These are phyloP conservation scores for Gephyroberyx darwinii DNA, from an alignment of 2,797 vertebrate species.

Conservation along the genomic window DNA sequence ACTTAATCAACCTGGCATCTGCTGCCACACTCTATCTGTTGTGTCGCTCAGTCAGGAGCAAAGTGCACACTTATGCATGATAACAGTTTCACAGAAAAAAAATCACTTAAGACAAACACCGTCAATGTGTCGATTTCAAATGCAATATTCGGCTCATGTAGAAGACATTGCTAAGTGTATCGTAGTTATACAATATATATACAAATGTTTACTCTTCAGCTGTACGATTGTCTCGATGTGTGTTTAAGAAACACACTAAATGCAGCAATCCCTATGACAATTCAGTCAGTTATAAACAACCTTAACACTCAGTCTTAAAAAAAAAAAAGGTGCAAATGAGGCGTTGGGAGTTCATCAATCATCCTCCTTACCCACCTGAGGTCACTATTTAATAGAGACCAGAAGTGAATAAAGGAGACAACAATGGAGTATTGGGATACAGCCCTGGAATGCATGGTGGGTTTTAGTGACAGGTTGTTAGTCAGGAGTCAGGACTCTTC, in stretches of 20 bases:
- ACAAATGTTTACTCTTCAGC: slow-evolving; percentile 27
- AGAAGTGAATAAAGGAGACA: background rate
- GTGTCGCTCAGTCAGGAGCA: slow-evolving; percentile 41
- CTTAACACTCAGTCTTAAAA: no score
- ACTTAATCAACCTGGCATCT: background rate
- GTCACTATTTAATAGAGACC: background rate
- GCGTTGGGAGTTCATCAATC: slow-evolving; percentile 13
- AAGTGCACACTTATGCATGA: slow-evolving; percentile 61
- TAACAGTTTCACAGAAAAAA: slow-evolving; percentile 25
- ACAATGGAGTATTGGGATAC: background rate
- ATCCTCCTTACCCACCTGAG: background rate
- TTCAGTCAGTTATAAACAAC: background rate
- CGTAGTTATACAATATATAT: slow-evolving; percentile 4
- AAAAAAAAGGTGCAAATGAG: slow-evolving; percentile 51
- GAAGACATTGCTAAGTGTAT: background rate
- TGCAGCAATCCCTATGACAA: slow-evolving; percentile 18
- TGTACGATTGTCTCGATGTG: slow-evolving; percentile 17
- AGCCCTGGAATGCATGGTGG: slow-evolving; percentile 68
- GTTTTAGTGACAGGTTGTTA: slow-evolving; percentile 9
- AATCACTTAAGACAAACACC: slow-evolving; percentile 12
- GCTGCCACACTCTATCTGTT: slow-evolving; percentile 18
- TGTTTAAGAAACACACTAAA: slow-evolving; percentile 29
- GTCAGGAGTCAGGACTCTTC: slow-evolving; percentile 70
- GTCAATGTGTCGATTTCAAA: slow-evolving; percentile 2
- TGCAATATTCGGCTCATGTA: slow-evolving; percentile 37